Evolutionary conservation across 2,888 invertebrate species (phyloP).

Genomic region (Scelioninae gen. 1): DNA sequence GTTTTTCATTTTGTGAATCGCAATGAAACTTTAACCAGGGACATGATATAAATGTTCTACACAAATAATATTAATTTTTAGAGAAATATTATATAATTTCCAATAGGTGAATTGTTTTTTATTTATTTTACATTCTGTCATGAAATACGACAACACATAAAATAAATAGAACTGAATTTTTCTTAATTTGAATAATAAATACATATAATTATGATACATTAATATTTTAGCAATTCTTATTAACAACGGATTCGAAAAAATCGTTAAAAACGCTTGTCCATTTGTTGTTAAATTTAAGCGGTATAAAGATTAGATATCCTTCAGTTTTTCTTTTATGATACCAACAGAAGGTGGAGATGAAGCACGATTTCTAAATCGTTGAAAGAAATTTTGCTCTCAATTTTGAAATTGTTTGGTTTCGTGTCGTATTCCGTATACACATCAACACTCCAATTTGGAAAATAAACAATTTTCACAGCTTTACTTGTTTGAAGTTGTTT

Average conservation of each 20-base stretch:
- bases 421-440: conserved; percentile 11
- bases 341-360: conserved; percentile 6
- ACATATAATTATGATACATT: background rate
- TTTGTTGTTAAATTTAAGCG: conserved; percentile 11
- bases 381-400: background rate
- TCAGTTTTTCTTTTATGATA: conserved; percentile 30
- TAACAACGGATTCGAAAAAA: background rate
- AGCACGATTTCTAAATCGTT: conserved; percentile 5
- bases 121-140: no score
- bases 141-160: no score
- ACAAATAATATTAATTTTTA: no score
- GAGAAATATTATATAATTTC: no score
- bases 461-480: conserved; percentile 25
- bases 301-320: conserved; percentile 17
- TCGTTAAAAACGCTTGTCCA: conserved; percentile 6
- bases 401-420: background rate
- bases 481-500: conserved; percentile 21
- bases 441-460: conserved; percentile 11
- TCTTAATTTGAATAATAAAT: no score
- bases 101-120: no score
- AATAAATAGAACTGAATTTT: no score
- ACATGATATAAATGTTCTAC: no score
- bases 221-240: background rate
- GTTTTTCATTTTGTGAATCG: no score
- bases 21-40: no score